A percentile compares a stretch with the other conserved stretches of the same genome.
These are phyloP conservation scores for Ostrea edulis DNA, from an alignment of 1,140 invertebrate species.

Conservation along the genomic window DNA sequence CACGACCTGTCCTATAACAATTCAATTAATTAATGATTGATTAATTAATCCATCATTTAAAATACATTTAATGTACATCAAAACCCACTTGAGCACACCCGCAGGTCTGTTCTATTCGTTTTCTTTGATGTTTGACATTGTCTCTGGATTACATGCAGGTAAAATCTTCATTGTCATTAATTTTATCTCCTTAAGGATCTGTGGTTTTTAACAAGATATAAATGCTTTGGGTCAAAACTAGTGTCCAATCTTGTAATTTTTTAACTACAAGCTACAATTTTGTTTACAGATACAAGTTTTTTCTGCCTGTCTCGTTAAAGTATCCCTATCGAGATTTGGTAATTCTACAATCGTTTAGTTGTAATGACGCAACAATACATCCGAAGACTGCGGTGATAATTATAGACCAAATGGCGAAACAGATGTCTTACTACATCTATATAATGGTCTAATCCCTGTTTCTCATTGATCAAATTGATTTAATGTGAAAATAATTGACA, in stretches of 20 bases:
- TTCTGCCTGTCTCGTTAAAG: background rate
- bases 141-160: background rate
- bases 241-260: background rate
- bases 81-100: background rate
- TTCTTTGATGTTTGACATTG: background rate
- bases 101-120: background rate
- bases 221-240: background rate
- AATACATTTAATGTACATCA: background rate
- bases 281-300: background rate
- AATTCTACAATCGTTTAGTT: background rate
- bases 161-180: background rate
- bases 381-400: background rate
- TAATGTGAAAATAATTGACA: background rate
- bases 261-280: slow-evolving; percentile 2
- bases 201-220: background rate
- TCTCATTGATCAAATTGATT: slow-evolving; percentile 5
- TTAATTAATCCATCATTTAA: background rate
- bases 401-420: background rate
- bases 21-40: slow-evolving; percentile 22
- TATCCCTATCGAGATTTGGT: background rate
- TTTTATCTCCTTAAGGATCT: background rate
- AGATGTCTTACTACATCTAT: background rate
- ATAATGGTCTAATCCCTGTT: background rate
- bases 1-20: background rate
- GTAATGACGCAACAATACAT: background rate